Percentiles rank a stretch among this genome's conserved stretches.
Evolutionary conservation across 2,797 vertebrate species (phyloP).

Genomic region (Molossus alvarezi): DNA sequence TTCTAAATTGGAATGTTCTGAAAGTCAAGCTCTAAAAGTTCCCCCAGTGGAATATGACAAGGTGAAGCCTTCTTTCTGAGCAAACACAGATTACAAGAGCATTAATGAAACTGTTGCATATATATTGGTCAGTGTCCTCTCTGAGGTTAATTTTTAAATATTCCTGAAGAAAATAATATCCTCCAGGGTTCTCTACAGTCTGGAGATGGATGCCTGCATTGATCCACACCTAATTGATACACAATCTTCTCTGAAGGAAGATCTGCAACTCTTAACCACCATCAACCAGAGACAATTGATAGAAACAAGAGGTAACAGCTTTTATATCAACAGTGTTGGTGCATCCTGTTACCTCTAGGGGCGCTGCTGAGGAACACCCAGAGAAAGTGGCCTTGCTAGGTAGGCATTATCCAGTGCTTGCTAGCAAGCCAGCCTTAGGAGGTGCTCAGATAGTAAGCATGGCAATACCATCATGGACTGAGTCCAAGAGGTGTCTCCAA

Average conservation of each 20-base stretch:
- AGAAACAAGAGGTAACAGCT: background rate
- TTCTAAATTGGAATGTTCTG: constrained; percentile 77
- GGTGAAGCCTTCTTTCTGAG: constrained; percentile 23
- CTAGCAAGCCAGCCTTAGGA: background rate
- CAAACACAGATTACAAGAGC: background rate
- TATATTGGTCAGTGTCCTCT: background rate
- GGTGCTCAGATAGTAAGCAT: background rate
- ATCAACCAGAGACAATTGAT: background rate
- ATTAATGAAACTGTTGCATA: background rate
- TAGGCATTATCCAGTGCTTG: background rate
- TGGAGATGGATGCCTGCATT: background rate
- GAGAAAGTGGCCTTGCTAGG: background rate
- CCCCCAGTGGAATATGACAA: background rate
- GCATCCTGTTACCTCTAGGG: background rate
- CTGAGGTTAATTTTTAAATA: background rate
- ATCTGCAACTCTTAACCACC: background rate
- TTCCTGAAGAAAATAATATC: background rate
- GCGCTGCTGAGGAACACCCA: background rate
- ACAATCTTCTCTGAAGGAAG: background rate
- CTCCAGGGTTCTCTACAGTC: background rate
- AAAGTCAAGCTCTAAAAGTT: constrained; percentile 72
- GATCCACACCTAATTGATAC: background rate
- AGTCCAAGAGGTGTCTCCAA: background rate
- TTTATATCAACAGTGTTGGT: background rate
- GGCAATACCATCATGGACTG: background rate